Conservation (phyloP, 2,888 invertebrate species). For the Macaria notata region DNA sequence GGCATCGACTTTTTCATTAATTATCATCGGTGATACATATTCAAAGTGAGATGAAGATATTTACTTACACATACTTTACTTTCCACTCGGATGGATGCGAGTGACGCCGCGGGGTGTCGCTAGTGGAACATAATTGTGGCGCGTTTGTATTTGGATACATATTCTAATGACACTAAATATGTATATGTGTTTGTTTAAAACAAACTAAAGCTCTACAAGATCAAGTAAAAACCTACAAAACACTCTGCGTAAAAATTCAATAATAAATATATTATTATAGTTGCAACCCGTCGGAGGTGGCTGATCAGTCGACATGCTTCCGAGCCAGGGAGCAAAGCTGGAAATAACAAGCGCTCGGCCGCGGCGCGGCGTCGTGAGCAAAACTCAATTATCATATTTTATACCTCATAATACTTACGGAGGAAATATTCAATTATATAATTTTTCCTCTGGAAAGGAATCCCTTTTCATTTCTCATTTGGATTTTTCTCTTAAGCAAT, state of each 20-base stretch:
- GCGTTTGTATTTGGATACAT: too few relatives aligned
- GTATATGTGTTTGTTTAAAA: too few relatives aligned
- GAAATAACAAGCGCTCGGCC: constrained; percentile 35
- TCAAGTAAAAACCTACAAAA: too few relatives aligned
- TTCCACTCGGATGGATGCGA: too few relatives aligned
- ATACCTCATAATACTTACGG: constrained; percentile 81
- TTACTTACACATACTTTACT: too few relatives aligned
- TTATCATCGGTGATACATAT: too few relatives aligned
- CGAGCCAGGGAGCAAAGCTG: constrained; percentile 35
- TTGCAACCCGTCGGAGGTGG: constrained; percentile 24
- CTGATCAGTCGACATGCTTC: constrained; percentile 30
- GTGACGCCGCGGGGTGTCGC: not conserved
- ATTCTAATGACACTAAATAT: too few relatives aligned
- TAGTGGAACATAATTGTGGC: too few relatives aligned
- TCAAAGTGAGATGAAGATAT: too few relatives aligned
- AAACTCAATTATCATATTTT: constrained; percentile 82
- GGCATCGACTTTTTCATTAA: too few relatives aligned
- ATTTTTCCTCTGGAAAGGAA: constrained; percentile 79
- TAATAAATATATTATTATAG: constrained; percentile 2
- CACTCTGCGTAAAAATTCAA: too few relatives aligned
- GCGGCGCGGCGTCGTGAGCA: constrained; percentile 61
- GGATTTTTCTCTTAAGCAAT: constrained; percentile 83
- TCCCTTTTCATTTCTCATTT: constrained; percentile 82
- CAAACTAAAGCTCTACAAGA: too few relatives aligned
- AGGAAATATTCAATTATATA: constrained; percentile 81